phyloP scores from a whole-genome alignment of 2,113 vertebrate genomes.

The Calyptomena viridis region DNA sequence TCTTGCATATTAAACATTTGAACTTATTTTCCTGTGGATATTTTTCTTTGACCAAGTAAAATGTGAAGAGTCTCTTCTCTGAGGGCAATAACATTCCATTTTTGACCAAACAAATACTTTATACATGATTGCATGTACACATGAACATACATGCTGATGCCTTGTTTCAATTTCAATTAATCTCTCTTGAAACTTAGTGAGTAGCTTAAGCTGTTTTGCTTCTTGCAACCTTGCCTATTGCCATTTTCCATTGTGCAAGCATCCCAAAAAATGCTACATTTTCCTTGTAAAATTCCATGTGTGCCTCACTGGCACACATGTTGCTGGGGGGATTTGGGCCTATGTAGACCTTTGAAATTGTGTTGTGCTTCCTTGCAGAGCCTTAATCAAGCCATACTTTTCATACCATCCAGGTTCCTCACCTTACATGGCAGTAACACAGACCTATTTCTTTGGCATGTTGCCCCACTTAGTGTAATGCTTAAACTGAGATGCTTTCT shows the following conservation, averaged over 20 bases:
- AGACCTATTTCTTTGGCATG: background rate
- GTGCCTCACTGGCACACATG: background rate
- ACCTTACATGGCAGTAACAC: background rate
- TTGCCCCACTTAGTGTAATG: background rate
- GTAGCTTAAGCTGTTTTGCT: background rate
- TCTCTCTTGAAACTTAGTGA: background rate
- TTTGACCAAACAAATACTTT: background rate
- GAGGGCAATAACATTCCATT: background rate
- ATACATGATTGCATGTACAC: background rate
- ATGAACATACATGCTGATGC: background rate
- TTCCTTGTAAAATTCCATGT: background rate
- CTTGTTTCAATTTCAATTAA: background rate
- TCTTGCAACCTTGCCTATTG: background rate
- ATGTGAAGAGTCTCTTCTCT: background rate
- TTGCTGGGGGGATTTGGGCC: background rate
- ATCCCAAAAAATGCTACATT: background rate
- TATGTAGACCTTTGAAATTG: background rate
- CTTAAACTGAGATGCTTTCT: background rate
- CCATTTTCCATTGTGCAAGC: background rate
- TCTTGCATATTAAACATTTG: background rate
- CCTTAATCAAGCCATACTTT: background rate
- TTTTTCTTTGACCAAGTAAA: background rate
- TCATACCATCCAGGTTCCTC: background rate
- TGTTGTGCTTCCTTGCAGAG: background rate
- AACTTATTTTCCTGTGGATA: background rate